A percentile compares a stretch with the other conserved stretches of the same genome.
Evolutionary conservation across 2,113 vertebrate species (phyloP).

Genomic region (Origma solitaria): DNA sequence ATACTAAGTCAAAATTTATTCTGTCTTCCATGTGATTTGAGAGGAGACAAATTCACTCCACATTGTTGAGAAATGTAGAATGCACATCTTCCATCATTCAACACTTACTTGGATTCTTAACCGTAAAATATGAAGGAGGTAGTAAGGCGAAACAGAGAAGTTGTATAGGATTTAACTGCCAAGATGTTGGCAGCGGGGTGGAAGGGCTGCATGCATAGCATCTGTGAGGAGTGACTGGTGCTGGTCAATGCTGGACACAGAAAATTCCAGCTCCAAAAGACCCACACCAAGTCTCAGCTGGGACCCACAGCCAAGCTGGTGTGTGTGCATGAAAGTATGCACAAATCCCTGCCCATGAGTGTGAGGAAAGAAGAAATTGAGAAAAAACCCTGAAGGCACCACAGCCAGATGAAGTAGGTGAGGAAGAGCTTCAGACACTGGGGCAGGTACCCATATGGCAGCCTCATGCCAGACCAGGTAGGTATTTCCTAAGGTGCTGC

Average conservation of each 20-base stretch:
- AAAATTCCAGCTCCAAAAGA: not conserved
- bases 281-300: not conserved
- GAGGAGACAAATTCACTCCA: not conserved
- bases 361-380: not conserved
- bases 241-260: not conserved
- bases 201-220: not conserved
- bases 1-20: not conserved
- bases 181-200: not conserved
- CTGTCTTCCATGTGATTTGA: not conserved
- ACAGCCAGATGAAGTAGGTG: not conserved
- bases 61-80: not conserved
- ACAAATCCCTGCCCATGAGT: not conserved
- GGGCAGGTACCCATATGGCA: not conserved
- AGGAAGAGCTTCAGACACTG: not conserved
- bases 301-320: not conserved
- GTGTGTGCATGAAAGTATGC: not conserved
- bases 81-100: not conserved
- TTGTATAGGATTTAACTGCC: not conserved
- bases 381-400: not conserved
- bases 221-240: not conserved
- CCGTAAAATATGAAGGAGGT: not conserved
- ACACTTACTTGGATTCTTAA: not conserved
- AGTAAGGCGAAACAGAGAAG: not conserved
- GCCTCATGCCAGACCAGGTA: accelerated
- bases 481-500: not conserved